A percentile compares a stretch with the other conserved stretches of the same genome.
These are phyloP conservation scores for Penelope pileata DNA, from an alignment of 2,113 vertebrate genomes.

Conservation along the genomic window DNA sequence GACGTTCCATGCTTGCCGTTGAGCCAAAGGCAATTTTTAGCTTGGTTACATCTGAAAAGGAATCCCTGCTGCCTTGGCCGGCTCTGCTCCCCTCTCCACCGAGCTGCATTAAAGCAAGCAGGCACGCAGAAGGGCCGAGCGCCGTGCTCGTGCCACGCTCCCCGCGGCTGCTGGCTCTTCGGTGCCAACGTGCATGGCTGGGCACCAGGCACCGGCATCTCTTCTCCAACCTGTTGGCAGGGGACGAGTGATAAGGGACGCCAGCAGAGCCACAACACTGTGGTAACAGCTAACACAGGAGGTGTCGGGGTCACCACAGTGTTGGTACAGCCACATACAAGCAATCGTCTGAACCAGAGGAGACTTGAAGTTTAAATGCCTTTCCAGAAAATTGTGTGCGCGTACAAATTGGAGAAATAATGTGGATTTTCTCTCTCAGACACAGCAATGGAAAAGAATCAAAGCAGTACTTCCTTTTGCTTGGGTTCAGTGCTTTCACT, in stretches of 20 bases:
- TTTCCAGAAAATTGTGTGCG: background rate
- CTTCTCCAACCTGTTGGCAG: background rate
- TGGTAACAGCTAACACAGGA: background rate
- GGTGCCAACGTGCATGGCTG: background rate
- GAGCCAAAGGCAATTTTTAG: conserved; percentile 63
- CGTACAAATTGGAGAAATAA: background rate
- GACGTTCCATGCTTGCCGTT: background rate
- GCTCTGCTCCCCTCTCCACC: background rate
- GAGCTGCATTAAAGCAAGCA: conserved; percentile 44
- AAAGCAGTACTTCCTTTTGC: fast-evolving
- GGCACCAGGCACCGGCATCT: background rate
- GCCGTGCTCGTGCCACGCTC: background rate
- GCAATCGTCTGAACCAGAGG: background rate
- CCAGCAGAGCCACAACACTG: background rate
- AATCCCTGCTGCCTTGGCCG: background rate
- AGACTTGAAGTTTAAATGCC: background rate
- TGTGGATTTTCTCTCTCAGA: background rate
- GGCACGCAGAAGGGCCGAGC: background rate
- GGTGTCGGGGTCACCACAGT: background rate
- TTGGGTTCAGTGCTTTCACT: background rate
- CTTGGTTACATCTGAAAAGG: conserved; percentile 61
- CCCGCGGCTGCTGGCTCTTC: background rate
- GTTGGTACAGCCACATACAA: background rate
- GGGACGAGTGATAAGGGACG: background rate
- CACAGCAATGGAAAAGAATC: background rate